Percentiles rank a stretch among this genome's conserved stretches.
These are phyloP conservation scores for Caenorhabditis drosophilae DNA, from an alignment of 2,888 invertebrate genomes.

Conservation along the genomic window DNA sequence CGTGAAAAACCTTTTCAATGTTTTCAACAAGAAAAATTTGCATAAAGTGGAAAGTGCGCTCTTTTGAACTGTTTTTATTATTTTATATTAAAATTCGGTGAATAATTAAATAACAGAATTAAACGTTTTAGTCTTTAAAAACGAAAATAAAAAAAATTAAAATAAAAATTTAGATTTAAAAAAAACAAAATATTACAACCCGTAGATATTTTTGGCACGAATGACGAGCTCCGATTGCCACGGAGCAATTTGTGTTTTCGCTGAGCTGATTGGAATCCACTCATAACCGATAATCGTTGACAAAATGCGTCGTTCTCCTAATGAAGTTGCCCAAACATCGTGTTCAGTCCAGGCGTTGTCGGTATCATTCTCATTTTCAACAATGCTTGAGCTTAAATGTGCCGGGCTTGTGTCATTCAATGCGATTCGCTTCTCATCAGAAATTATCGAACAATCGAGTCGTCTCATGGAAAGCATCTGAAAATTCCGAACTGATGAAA, in stretches of 20 bases:
- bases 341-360: conserved; percentile 68
- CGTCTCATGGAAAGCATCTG: conserved; percentile 49
- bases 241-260: conserved; percentile 12
- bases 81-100: too few species aligned
- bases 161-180: background rate
- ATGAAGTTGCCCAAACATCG: conserved; percentile 55
- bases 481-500: background rate
- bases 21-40: too few species aligned
- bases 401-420: conserved; percentile 42
- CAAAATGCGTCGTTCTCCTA: conserved; percentile 33
- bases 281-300: conserved; percentile 20
- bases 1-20: too few species aligned
- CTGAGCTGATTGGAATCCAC: conserved; percentile 19
- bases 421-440: conserved; percentile 24
- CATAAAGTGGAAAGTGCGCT: too few species aligned
- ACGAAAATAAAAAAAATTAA: background rate
- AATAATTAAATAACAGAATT: too few species aligned
- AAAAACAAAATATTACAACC: conserved; percentile 17
- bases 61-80: too few species aligned
- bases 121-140: background rate
- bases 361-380: conserved; percentile 55
- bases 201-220: conserved; percentile 31
- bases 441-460: conserved; percentile 38
- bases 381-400: conserved; percentile 33
- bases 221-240: conserved; percentile 29